Base-by-base conservation (phyloP, 2,888 invertebrate genomes). In the Acrobasis repandana region DNA sequence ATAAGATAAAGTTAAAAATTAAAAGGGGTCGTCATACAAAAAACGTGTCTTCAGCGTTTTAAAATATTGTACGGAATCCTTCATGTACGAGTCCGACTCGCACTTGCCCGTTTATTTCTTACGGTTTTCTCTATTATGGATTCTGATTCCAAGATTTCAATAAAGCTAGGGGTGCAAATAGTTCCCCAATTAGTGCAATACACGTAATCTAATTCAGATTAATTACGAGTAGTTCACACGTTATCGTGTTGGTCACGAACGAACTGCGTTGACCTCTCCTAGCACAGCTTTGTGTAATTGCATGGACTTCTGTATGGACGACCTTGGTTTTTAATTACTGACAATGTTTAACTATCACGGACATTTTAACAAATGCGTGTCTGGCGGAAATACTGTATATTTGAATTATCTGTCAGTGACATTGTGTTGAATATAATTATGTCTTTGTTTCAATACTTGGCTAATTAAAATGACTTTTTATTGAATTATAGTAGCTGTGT, bases 211-310 rank as follows among this genome's bases (percentile, higher is more conserved):
- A 18, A 34, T 54, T 18, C 38, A 15, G 10, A 43, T 18, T 54
- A 54, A 54, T 20, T 38, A n/a, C n/a, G n/a, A n/a, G n/a, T n/a
- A 38, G 38, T 54, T 54, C 54, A 54, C 38, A 54, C 11, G n/a
- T 14, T 54, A 54, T 54, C 54, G 34, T 14, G 54, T 20, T 20
- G 10, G 38, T 54, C 54, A 54, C 54, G 54, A 54, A 18, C 38
- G n/a, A 14, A 36, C 8, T 38, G 14, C 38, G 38, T 3, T 38
- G 38, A 54, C 54, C 54, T 54, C 54, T 54, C 38, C 6, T 11
- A 54, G 10, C 38, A 36, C 33, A 33, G n/a, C n/a, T n/a, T 49
- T n/a, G 20, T 14, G 2, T 52, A 1, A 36, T 52, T 54, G 38
- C 14, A 54, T 54, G 16, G 38, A 38, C 9, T 54, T 38, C 11